phyloP scores from a whole-genome alignment of 37 sponge, comb jelly and placozoan species.

The Beroe ovata region DNA sequence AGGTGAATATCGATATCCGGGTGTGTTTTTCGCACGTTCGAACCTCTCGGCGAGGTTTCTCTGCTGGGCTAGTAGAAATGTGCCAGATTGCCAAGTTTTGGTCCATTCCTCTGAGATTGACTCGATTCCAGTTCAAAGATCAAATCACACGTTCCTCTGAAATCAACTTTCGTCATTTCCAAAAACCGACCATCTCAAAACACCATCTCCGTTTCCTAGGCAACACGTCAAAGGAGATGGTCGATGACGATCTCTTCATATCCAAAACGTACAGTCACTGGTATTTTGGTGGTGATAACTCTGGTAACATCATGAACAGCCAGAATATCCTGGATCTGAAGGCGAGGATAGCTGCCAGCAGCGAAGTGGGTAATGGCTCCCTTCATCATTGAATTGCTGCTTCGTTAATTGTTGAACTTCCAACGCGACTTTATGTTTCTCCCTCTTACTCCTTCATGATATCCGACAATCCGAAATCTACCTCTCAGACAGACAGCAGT shows the following conservation, averaged over 20 bases:
- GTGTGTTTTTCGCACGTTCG: background rate
- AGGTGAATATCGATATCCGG: too few relatives aligned
- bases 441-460: background rate
- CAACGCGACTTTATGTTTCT: background rate
- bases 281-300: conserved; percentile 86
- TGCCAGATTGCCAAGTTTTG: too few relatives aligned
- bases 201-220: too few relatives aligned
- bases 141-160: background rate
- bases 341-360: conserved; percentile 6
- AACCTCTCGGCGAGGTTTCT: too few relatives aligned
- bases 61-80: too few relatives aligned
- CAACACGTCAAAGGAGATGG: conserved; percentile 54
- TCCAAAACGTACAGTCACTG: conserved; percentile 80
- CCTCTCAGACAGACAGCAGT: background rate
- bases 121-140: background rate
- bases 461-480: too few relatives aligned
- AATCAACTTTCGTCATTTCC: too few relatives aligned
- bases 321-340: conserved; percentile 75
- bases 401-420: background rate
- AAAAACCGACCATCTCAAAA: too few relatives aligned
- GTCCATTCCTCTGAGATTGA: background rate
- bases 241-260: conserved; percentile 78
- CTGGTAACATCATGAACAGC: conserved; percentile 81
- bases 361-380: background rate
- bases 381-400: background rate